Base-by-base conservation (phyloP, 2,888 invertebrate genomes). In the Stratiomys singularior region DNA sequence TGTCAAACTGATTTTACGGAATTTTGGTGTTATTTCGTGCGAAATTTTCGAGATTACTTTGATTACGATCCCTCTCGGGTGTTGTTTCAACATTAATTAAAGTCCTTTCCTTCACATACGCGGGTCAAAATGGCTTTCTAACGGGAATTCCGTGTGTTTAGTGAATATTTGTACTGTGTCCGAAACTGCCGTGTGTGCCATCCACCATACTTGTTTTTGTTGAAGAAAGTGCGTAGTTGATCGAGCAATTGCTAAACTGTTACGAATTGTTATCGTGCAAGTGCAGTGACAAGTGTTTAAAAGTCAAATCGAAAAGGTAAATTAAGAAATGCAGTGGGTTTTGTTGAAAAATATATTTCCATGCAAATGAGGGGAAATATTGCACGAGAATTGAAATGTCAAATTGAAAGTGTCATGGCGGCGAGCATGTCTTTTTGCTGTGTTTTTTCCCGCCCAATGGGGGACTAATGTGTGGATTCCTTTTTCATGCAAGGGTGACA, bases 161-260 rank as follows among this genome's bases (percentile, higher is more conserved):
- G 69, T 66, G 66, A 66, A 3, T 60, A 5, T 25, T 11, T 52
- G 58, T n/a, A 60, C 18, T 37, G 66, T 69, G 46, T 47, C 37
- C 37, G 47, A 21, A 30, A 46, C 37, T 60, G 18, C 37, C 44
- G 69, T 47, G 46, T 25, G 47, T 47, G 66, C 69, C 47, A 47
- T 69, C 69, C 69, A 46, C 69, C 69, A 69, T 69, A 69, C 44
- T 69, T 69, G 67, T 67, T 67, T 44, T 69, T 27, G 47, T 47
- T 69, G 30, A 37, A 18, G 3, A 30, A 30, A 46, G 47, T 69
- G 69, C 69, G 69, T 46, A 69, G 23, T 69, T 69, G 7, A 25
- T 47, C 23, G 5, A 4, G 23, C 25, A 69, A 27, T 18, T 13
- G 27, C 46, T 15, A 60, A 25, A 25, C 23, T 21, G 15, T 60